phyloP scores from a whole-genome alignment of 2,888 invertebrate species.

The Tuta absoluta region DNA sequence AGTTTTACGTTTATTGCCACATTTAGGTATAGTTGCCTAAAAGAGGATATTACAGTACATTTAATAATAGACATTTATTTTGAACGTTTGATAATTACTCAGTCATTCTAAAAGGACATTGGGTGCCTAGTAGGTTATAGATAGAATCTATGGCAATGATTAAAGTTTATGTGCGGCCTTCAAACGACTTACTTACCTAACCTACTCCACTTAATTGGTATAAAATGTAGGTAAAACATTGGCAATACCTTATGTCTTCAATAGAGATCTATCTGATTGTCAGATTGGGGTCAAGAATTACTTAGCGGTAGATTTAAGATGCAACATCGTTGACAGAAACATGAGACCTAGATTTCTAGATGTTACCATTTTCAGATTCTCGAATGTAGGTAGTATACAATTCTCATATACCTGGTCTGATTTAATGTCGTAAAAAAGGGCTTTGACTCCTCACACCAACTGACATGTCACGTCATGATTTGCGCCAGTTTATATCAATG shows the following conservation, averaged over 20 bases:
- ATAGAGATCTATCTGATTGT: constrained; percentile 2
- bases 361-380: background rate
- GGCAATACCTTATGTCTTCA: background rate
- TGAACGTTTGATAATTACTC: background rate
- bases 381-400: background rate
- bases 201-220: background rate
- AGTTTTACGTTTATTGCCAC: background rate
- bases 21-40: background rate
- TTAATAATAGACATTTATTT: too few relatives aligned
- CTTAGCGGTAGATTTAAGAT: background rate
- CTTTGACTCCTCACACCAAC: too few relatives aligned
- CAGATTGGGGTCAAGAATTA: constrained; percentile 10
- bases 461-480: too few relatives aligned
- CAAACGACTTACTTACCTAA: background rate
- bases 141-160: background rate
- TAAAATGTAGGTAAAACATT: constrained; percentile 1
- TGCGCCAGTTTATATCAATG: too few relatives aligned
- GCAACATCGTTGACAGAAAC: background rate
- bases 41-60: background rate
- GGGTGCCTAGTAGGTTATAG: background rate
- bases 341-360: constrained; percentile 1
- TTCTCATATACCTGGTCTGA: too few relatives aligned
- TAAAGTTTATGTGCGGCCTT: background rate
- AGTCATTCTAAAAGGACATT: background rate
- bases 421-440: too few relatives aligned